Base-by-base conservation (phyloP, 1,140 invertebrate species). In the Pararge aegeria region DNA sequence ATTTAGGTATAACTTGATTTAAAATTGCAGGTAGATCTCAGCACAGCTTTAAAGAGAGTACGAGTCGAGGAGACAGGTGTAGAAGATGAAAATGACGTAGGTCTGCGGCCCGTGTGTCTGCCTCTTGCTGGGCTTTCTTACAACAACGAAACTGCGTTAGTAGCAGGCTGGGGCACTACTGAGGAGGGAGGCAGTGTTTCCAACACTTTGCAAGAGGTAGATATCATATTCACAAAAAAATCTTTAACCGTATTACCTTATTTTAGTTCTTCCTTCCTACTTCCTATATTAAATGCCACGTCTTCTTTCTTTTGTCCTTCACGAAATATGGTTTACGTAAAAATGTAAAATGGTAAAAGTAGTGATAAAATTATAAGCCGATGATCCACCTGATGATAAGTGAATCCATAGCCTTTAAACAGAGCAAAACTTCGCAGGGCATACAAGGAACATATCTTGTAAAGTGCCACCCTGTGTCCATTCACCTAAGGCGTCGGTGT, bases 101-200 rank as follows among this genome's bases (percentile, higher is more conserved):
- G 92, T 9, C 83, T 95, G 27, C 90, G 93, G 61, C 95, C 95
- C 0, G 95, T 94, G 0, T 97, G 95, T 74, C 84, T 96, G 51
- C 94, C 95, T 0, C 85, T 91, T 5, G 63, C 81, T 56, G 93
- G 94, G 68, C 88, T 91, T 48, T 92, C 90, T 38, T 93, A 91
- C 68, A 90, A 84, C 18, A 91, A 92, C 16, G 74, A 87, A 59
- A 86, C 83, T 29, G 91, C 89, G 0, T 90, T 92, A 0, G 94
- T 94, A 1, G 92, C 93, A 2, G 95, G 95, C 9, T 96, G 95
- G 95, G 95, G 95, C 10, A 92, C 93, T 3, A 89, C 90, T 2
- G 75, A 85, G 24, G 92, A 93, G 62, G 90, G 91, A 19, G 94
- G 94, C 6, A 62, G 83, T 1, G 83, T 92, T 2, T 92, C 92